These are phyloP conservation scores for Lacerta bilineata DNA, from an alignment of 2,797 vertebrate genomes.

Conservation along the genomic window DNA sequence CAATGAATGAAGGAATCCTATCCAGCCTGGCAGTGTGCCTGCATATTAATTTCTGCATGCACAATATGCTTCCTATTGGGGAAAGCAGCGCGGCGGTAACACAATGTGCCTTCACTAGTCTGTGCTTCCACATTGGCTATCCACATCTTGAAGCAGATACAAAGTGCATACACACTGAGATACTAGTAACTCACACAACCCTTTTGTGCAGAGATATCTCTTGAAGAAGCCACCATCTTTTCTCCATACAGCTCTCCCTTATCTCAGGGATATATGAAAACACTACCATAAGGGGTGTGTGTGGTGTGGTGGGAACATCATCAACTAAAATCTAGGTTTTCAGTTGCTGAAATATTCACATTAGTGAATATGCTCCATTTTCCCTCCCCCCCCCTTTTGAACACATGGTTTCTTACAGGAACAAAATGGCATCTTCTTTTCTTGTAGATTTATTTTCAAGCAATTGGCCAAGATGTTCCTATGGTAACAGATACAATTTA, in stretches of 20 bases:
- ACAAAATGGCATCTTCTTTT: conserved; percentile 41
- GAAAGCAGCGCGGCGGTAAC: background rate
- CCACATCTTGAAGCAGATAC: background rate
- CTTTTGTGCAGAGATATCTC: background rate
- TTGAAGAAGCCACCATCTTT: background rate
- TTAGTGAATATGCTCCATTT: background rate
- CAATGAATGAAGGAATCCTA: background rate
- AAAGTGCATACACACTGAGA: background rate
- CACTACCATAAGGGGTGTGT: background rate
- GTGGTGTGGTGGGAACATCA: background rate
- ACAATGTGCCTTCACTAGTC: background rate
- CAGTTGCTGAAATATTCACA: conserved; percentile 13
- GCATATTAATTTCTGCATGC: background rate
- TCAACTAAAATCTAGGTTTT: background rate
- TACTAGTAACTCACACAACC: background rate
- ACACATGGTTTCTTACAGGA: background rate
- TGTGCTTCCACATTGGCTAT: background rate
- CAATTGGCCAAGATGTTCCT: conserved; percentile 57
- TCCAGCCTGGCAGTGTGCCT: background rate
- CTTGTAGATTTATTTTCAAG: background rate
- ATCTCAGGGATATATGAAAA: background rate
- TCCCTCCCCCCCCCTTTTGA: background rate
- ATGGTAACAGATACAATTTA: conserved; percentile 62
- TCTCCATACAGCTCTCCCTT: conserved; percentile 1
- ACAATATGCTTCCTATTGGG: background rate